Percentiles rank a stretch among this genome's conserved stretches.
These are phyloP conservation scores for Diabrotica balteata DNA, from an alignment of 2,888 invertebrate species.

Conservation along the genomic window DNA sequence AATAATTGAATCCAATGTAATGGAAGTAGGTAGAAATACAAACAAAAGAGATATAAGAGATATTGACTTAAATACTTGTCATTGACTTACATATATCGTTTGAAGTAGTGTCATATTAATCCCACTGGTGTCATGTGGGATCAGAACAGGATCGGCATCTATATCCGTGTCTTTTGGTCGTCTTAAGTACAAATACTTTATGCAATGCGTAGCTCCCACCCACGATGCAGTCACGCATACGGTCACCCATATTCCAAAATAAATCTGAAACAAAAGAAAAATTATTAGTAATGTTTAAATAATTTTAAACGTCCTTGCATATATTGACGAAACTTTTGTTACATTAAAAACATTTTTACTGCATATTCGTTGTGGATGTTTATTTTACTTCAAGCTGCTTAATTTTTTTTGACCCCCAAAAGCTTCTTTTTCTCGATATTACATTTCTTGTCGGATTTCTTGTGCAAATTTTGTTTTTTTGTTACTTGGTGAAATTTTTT, in stretches of 20 bases:
- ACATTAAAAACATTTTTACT: too few relatives aligned
- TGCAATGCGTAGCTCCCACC: conserved; percentile 92
- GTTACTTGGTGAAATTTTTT: too few relatives aligned
- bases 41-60: neutral
- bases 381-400: too few relatives aligned
- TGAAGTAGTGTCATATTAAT: conserved; percentile 58
- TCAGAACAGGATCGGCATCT: conserved; percentile 51
- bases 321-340: too few relatives aligned
- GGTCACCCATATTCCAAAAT: conserved; percentile 87
- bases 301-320: too few relatives aligned
- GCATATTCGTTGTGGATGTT: too few relatives aligned
- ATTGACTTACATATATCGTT: conserved; percentile 58
- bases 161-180: conserved; percentile 62
- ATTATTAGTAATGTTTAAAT: too few relatives aligned
- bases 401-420: too few relatives aligned
- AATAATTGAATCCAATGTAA: neutral
- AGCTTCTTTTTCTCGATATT: too few relatives aligned
- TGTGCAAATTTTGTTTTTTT: too few relatives aligned
- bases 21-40: neutral
- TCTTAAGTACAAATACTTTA: conserved; percentile 81
- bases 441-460: too few relatives aligned
- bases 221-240: conserved; percentile 86
- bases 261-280: conserved; percentile 70
- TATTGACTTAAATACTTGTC: conserved; percentile 10
- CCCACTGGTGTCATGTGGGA: conserved; percentile 55